Percentiles rank a stretch among this genome's conserved stretches.
These are phyloP conservation scores for Brachycybe producta DNA, from an alignment of 2,888 invertebrate species.

Conservation along the genomic window DNA sequence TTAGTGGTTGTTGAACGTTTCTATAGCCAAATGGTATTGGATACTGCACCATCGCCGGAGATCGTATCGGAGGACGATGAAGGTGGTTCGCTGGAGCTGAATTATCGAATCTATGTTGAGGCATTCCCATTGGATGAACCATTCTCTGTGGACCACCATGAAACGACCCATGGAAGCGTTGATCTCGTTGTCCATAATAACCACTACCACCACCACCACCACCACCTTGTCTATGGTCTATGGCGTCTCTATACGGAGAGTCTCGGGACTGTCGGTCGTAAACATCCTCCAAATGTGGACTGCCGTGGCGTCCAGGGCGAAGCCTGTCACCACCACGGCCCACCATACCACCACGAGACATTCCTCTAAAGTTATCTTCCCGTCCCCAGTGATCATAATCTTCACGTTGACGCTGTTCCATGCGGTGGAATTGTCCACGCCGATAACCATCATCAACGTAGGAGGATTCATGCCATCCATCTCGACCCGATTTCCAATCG, in stretches of 20 bases:
- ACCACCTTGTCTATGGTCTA: not conserved
- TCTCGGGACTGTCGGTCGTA: not conserved
- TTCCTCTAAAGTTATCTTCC: not conserved
- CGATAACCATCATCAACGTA: not conserved
- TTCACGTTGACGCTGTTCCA: not conserved
- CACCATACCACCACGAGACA: not conserved
- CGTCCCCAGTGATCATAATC: not conserved
- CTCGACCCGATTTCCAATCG: not conserved
- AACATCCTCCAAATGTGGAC: not conserved
- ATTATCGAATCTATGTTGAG: not conserved
- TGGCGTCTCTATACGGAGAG: constrained; percentile 5
- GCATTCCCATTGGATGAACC: not conserved
- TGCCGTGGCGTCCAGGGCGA: not conserved
- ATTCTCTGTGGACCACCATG: not conserved
- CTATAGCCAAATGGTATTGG: not conserved
- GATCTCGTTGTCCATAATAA: too few species aligned
- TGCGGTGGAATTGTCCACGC: not conserved
- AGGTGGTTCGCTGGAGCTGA: not conserved
- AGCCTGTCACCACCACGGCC: not conserved
- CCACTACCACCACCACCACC: not conserved
- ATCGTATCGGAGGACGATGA: not conserved
- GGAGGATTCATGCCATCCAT: not conserved
- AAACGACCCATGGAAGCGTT: not conserved
- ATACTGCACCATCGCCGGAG: not conserved
- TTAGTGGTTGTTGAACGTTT: not conserved